These are phyloP conservation scores for Periphyllus acericola DNA, from an alignment of 2,888 invertebrate genomes.

Conservation along the genomic window DNA sequence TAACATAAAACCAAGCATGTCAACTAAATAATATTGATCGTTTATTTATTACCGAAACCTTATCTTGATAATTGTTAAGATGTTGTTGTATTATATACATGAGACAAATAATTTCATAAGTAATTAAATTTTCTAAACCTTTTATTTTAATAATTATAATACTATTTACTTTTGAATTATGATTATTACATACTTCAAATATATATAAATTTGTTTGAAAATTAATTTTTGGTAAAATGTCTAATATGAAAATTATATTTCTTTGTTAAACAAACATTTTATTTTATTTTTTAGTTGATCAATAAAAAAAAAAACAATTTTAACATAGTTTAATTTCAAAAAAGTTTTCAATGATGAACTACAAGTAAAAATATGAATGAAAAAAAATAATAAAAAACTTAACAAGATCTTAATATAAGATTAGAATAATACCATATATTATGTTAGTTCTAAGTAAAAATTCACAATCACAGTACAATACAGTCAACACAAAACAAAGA, in stretches of 20 bases:
- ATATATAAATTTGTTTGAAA: too few species aligned
- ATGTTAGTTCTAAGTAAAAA: background rate
- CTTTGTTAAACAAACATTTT: too few species aligned
- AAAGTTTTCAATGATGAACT: background rate
- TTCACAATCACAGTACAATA: background rate
- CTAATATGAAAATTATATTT: too few species aligned
- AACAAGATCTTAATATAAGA: background rate
- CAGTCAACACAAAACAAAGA: background rate
- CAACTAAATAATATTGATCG: background rate
- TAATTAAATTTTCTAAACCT: background rate
- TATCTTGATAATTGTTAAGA: background rate
- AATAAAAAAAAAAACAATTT: too few species aligned
- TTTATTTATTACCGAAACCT: background rate
- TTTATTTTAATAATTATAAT: too few species aligned
- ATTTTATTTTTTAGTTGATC: too few species aligned
- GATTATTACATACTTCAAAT: too few species aligned
- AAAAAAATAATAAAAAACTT: background rate
- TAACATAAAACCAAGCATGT: background rate
- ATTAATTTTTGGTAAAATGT: too few species aligned
- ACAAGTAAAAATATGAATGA: background rate
- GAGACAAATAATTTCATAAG: background rate
- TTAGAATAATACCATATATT: background rate
- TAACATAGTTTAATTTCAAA: background rate
- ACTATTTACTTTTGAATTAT: too few species aligned
- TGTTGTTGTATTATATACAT: background rate